Percentiles rank a stretch among this genome's conserved stretches.
These are phyloP conservation scores for Echiichthys vipera DNA, from an alignment of 2,797 vertebrate species.

Conservation along the genomic window DNA sequence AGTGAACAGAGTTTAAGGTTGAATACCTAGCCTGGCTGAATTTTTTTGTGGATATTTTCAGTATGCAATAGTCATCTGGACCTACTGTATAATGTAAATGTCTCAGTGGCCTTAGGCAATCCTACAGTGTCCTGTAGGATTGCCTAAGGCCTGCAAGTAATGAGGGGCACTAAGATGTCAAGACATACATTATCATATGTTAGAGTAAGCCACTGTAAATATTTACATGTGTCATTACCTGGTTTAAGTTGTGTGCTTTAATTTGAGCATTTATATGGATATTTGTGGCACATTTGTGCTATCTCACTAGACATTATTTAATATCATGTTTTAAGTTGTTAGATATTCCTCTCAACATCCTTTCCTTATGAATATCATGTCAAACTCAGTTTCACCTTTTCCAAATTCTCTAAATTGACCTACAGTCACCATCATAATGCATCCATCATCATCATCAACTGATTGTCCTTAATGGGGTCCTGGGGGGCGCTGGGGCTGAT, in stretches of 20 bases:
- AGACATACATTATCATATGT: conserved; percentile 3
- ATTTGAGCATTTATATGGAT: background rate
- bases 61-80: background rate
- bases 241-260: conserved; percentile 12
- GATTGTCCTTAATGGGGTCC: too few relatives aligned
- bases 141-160: conserved; percentile 3
- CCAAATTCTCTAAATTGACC: conserved; percentile 22
- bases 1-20: conserved; percentile 9
- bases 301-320: background rate
- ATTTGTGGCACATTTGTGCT: conserved; percentile 9
- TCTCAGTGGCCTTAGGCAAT: too few relatives aligned
- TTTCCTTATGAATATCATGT: background rate
- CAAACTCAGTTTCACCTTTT: conserved; percentile 14
- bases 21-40: background rate
- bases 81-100: background rate
- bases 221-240: conserved; percentile 16
- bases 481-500: too few relatives aligned
- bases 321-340: background rate
- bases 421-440: background rate
- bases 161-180: conserved; percentile 1
- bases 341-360: conserved; percentile 7
- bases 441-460: too few relatives aligned
- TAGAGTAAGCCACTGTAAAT: conserved; percentile 16
- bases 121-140: background rate
- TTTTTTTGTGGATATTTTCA: conserved; percentile 8